A percentile compares a stretch with the other conserved stretches of the same genome.
Conservation (phyloP, 2,888 invertebrate species). For the Pycnomerus fuliginosus region DNA sequence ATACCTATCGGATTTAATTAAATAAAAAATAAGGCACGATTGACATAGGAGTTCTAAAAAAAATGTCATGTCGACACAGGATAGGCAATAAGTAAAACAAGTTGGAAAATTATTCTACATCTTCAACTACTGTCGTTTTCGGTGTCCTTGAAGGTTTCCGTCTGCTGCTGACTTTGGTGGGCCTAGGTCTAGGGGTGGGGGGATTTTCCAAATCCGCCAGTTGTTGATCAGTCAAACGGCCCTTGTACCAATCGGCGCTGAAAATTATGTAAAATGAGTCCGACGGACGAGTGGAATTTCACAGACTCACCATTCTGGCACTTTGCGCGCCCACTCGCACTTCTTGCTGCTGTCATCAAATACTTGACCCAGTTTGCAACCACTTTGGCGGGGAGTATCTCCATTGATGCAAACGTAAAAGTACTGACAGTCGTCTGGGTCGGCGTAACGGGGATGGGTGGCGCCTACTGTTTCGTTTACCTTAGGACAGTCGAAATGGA, state of each 20-base stretch:
- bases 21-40: too few relatives aligned
- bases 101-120: constrained; percentile 24
- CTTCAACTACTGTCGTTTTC: constrained; percentile 27
- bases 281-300: neutral
- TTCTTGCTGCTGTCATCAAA: constrained; percentile 78
- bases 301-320: constrained; percentile 79
- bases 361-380: constrained; percentile 85
- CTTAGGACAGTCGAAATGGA: constrained; percentile 79
- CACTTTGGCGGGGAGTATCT: constrained; percentile 77
- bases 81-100: too few relatives aligned
- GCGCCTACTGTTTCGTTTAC: constrained; percentile 71
- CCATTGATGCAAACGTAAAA: constrained; percentile 93
- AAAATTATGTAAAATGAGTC: constrained; percentile 36
- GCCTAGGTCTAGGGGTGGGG: constrained; percentile 63
- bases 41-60: too few relatives aligned
- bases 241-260: constrained; percentile 90
- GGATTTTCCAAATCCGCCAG: constrained; percentile 79
- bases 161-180: constrained; percentile 52
- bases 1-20: too few relatives aligned
- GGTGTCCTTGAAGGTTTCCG: constrained; percentile 53
- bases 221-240: constrained; percentile 76
- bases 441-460: constrained; percentile 83
- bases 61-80: too few relatives aligned
- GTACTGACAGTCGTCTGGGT: constrained; percentile 86
- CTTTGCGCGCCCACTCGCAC: constrained; percentile 85